Evolutionary conservation across 2,113 vertebrate species (phyloP).

Genomic region (Oostethus manadensis): DNA sequence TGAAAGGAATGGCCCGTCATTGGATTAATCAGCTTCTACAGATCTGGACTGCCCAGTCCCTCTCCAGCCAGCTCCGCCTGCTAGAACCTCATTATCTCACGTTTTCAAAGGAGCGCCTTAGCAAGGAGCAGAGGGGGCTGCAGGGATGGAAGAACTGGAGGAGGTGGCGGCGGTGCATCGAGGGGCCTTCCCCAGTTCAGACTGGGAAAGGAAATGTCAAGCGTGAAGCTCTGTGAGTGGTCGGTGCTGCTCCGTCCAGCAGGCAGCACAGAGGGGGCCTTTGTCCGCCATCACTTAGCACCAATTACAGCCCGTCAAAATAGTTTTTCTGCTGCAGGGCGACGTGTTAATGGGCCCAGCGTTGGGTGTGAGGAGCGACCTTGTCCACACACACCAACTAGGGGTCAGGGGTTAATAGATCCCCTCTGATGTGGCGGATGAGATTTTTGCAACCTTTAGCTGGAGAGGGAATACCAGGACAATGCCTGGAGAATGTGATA

Average conservation of each 20-base stretch:
- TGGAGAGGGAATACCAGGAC: conserved; percentile 73
- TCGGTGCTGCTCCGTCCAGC: conserved; percentile 61
- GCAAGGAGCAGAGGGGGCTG: conserved; percentile 41
- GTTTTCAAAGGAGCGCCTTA: conserved; percentile 58
- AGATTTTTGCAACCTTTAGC: conserved; percentile 89
- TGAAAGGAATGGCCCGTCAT: conserved; percentile 72
- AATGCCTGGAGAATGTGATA: conserved; percentile 92
- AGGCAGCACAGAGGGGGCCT: conserved; percentile 74
- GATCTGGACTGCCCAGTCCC: conserved; percentile 67
- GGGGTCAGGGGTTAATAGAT: conserved; percentile 91
- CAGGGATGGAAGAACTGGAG: conserved; percentile 49
- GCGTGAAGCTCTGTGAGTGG: conserved; percentile 61
- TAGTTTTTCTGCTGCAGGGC: conserved; percentile 86
- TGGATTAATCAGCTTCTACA: conserved; percentile 72
- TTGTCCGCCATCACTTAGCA: conserved; percentile 88
- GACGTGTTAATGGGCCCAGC: conserved; percentile 87
- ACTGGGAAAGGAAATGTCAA: conserved; percentile 68
- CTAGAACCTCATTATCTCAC: conserved; percentile 77
- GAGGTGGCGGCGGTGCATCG: conserved; percentile 57
- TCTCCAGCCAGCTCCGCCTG: conserved; percentile 58
- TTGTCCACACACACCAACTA: conserved; percentile 81
- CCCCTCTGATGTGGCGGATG: conserved; percentile 86
- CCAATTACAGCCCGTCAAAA: conserved; percentile 93
- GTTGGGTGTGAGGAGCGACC: conserved; percentile 92
- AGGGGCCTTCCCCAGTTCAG: conserved; percentile 55